Percentiles rank a stretch among this genome's conserved stretches.
Evolutionary conservation across 2,797 vertebrate species (phyloP).

Genomic region (Garrulus glandarius): DNA sequence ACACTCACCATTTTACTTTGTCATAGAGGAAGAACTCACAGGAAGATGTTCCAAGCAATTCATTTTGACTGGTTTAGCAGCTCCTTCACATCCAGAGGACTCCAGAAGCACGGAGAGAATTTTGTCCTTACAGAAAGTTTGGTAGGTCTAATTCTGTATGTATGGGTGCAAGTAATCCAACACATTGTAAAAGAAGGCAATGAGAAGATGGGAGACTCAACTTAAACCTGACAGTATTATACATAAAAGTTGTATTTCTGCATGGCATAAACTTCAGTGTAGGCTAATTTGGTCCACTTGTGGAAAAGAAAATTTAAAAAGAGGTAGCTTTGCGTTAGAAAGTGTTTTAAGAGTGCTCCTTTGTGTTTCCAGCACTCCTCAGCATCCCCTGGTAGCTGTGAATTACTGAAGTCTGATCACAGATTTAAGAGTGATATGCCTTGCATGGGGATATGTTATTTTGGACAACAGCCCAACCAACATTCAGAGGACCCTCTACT

Average conservation of each 20-base stretch:
- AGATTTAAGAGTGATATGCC: background rate
- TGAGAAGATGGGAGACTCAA: background rate
- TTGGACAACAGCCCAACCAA: background rate
- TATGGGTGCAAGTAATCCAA: background rate
- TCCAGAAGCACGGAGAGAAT: background rate
- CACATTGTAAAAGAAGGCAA: background rate
- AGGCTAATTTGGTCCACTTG: background rate
- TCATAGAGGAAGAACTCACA: background rate
- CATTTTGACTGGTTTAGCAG: background rate
- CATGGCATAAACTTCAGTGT: background rate
- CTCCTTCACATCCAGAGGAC: background rate
- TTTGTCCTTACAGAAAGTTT: background rate
- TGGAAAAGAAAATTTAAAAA: background rate
- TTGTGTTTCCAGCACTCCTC: background rate
- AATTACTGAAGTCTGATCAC: background rate
- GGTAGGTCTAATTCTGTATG: background rate
- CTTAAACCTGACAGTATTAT: background rate
- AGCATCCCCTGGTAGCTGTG: background rate
- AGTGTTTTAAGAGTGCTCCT: background rate
- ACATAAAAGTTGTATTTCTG: background rate
- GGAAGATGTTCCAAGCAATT: background rate
- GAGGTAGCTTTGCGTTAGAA: background rate
- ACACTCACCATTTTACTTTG: background rate
- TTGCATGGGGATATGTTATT: background rate
- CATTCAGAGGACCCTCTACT: background rate